Evolutionary conservation across 2,888 invertebrate species (phyloP).

Genomic region (Dolichomitus sp.): DNA sequence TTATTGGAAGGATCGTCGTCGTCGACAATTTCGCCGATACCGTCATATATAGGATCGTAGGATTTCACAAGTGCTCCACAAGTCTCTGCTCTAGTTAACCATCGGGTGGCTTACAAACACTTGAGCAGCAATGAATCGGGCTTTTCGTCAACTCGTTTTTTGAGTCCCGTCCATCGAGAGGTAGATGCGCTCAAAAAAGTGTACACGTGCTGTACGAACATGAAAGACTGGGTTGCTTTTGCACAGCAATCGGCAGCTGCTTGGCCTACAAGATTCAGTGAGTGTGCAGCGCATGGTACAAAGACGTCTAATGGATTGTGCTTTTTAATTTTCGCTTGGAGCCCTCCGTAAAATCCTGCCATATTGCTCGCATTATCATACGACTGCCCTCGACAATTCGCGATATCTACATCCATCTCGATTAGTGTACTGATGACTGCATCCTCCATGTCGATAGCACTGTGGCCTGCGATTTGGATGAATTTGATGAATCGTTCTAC

Average conservation of each 20-base stretch:
- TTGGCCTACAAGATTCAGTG: conserved; percentile 72
- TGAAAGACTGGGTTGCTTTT: conserved; percentile 69
- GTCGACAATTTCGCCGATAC: conserved; percentile 50
- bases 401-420: conserved; percentile 64
- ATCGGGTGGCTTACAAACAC: conserved; percentile 62
- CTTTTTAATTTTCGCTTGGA: conserved; percentile 70
- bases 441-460: conserved; percentile 58
- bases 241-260: conserved; percentile 73
- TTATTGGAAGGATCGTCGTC: conserved; percentile 47
- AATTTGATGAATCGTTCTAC: conserved; percentile 67
- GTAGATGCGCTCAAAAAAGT: conserved; percentile 73
- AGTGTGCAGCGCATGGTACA: conserved; percentile 73
- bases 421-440: conserved; percentile 58
- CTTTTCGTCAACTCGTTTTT: conserved; percentile 46
- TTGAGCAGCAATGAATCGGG: conserved; percentile 52
- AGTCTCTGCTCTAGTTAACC: conserved; percentile 65
- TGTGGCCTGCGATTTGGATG: conserved; percentile 68
- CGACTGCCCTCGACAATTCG: conserved; percentile 69
- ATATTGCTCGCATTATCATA: conserved; percentile 74
- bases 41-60: conserved; percentile 52
- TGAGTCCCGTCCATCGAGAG: conserved; percentile 61
- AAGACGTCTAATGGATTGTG: conserved; percentile 61
- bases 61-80: conserved; percentile 56
- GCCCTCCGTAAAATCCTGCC: conserved; percentile 66
- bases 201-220: conserved; percentile 71